These are phyloP conservation scores for Neuroterus valhalla DNA, from an alignment of 1,140 invertebrate genomes.

Conservation along the genomic window DNA sequence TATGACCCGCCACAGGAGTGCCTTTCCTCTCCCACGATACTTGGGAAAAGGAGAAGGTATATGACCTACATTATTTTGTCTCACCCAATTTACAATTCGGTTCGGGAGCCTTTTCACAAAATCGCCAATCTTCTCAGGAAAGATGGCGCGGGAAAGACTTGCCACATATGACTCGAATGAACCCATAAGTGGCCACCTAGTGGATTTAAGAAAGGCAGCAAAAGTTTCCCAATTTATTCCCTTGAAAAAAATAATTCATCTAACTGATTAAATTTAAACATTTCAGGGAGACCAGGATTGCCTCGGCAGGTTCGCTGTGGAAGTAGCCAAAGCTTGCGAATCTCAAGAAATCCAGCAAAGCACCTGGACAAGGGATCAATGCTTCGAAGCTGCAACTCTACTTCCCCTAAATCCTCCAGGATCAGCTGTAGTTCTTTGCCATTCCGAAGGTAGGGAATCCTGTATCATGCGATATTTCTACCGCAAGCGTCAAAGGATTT, in stretches of 20 bases:
- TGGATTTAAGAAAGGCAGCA: too few relatives aligned
- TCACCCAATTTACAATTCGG: too few relatives aligned
- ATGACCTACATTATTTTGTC: too few relatives aligned
- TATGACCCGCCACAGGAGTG: too few relatives aligned
- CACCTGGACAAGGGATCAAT: constrained; percentile 36
- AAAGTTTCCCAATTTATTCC: neutral
- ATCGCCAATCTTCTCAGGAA: too few relatives aligned
- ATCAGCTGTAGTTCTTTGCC: constrained; percentile 43
- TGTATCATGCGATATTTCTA: constrained; percentile 52
- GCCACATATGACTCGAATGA: too few relatives aligned
- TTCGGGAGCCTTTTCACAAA: too few relatives aligned
- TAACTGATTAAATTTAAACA: constrained; percentile 9
- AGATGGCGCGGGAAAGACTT: too few relatives aligned
- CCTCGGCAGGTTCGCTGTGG: constrained; percentile 49
- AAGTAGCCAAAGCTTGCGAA: constrained; percentile 50
- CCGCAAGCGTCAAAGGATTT: constrained; percentile 45
- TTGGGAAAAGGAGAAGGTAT: too few relatives aligned
- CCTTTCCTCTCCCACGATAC: too few relatives aligned
- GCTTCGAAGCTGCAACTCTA: constrained; percentile 43
- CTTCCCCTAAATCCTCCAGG: constrained; percentile 46
- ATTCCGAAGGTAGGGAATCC: constrained; percentile 40
- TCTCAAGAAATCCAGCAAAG: constrained; percentile 29
- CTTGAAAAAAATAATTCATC: neutral
- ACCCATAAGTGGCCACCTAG: too few relatives aligned
- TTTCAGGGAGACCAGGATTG: constrained; percentile 43